A percentile compares a stretch with the other conserved stretches of the same genome.
phyloP scores from a whole-genome alignment of 1,140 invertebrate species.

The Trachymyrmex cornetzi region DNA sequence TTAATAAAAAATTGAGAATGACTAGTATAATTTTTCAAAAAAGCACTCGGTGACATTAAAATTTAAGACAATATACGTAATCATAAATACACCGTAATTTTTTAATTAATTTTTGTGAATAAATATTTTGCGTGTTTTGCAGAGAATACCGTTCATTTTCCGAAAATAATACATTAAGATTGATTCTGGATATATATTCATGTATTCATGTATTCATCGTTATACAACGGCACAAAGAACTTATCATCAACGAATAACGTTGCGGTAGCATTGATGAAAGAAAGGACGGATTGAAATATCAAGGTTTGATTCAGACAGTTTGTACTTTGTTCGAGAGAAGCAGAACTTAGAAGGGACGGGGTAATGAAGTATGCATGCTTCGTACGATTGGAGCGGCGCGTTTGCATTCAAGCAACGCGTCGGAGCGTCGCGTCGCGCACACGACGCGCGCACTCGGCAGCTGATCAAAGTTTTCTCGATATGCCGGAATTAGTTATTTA shows the following conservation, averaged over 20 bases:
- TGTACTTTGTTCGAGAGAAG: constrained; percentile 49
- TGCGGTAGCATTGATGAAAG: constrained; percentile 23
- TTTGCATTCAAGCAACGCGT: constrained; percentile 57
- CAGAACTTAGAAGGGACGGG: constrained; percentile 65
- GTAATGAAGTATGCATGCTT: constrained; percentile 82
- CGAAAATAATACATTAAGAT: background rate
- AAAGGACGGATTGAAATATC: constrained; percentile 38
- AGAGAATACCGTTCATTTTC: background rate
- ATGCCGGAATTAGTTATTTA: constrained; percentile 82
- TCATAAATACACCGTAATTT: background rate
- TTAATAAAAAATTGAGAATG: constrained; percentile 1
- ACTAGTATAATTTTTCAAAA: background rate
- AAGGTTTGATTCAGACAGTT: constrained; percentile 56
- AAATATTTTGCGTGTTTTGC: background rate
- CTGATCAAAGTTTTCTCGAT: constrained; percentile 84
- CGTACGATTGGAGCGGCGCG: constrained; percentile 65
- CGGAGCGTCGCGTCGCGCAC: constrained; percentile 43
- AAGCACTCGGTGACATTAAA: background rate
- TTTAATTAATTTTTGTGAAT: background rate
- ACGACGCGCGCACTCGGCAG: constrained; percentile 62
- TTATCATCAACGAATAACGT: constrained; percentile 29
- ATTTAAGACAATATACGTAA: background rate
- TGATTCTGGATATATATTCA: background rate
- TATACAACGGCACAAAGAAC: constrained; percentile 1
- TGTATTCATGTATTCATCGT: background rate